Percentiles rank a stretch among this genome's conserved stretches.
phyloP scores from a whole-genome alignment of 2,113 vertebrate genomes.

The Bubalus kerabau region DNA sequence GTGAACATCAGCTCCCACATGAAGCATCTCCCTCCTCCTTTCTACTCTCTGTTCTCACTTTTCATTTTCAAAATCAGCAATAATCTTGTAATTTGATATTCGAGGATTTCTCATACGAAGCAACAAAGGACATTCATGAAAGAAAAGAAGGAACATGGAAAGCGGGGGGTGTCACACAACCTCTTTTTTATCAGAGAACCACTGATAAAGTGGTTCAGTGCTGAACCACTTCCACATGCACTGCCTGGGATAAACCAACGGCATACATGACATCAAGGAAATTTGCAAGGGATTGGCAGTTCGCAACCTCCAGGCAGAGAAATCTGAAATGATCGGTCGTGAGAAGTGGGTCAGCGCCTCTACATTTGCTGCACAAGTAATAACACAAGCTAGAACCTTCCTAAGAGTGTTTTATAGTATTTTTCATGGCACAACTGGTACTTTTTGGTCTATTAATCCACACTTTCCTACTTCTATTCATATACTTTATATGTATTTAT shows the following conservation, averaged over 20 bases:
- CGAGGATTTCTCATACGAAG: neutral
- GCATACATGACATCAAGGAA: neutral
- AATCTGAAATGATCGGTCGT: neutral
- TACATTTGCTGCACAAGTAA: neutral
- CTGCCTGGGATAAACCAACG: neutral
- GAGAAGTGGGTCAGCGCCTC: neutral
- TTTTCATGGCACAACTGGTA: constrained; percentile 35
- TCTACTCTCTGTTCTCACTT: neutral
- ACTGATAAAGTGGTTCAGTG: neutral
- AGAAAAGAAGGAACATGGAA: neutral
- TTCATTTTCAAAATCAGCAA: constrained; percentile 10
- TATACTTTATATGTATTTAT: constrained; percentile 43
- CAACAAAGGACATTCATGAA: neutral
- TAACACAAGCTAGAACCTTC: neutral
- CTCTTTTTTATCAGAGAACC: neutral
- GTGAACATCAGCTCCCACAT: neutral
- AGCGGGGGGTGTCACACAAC: neutral
- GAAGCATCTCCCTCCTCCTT: constrained; percentile 3
- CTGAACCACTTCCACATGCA: neutral
- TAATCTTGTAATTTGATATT: neutral
- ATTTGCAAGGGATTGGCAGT: neutral
- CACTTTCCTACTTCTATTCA: constrained; percentile 31
- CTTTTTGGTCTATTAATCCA: constrained; percentile 35
- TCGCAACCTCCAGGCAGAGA: neutral
- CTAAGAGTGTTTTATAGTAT: constrained; percentile 2